Base-by-base conservation (phyloP, 2,797 vertebrate genomes). In the Urophycis tenuis region DNA sequence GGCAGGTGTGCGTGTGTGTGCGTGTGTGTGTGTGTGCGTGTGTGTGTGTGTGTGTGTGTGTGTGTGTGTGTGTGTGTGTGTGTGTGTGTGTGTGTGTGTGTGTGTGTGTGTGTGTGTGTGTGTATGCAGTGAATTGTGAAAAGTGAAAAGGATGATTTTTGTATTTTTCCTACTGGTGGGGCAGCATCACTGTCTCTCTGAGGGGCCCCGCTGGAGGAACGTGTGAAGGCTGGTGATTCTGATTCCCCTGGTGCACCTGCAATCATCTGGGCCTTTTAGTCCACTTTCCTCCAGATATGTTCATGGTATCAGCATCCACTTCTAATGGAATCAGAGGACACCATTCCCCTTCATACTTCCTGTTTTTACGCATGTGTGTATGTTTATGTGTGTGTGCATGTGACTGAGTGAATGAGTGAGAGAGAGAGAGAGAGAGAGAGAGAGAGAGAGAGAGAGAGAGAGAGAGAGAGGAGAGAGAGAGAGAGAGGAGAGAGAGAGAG, bases 351-450 rank as follows among this genome's bases (percentile, higher is more conserved):
- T 32, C 35, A 2, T 34, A 25, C n/a, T 29, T 22, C 22, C 11
- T 72, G 22, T 35, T 19, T 35, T 19, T 60, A 22, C n/a, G 53
- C 22, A 3, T 72, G 22, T 35, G 33, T 35, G 33, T 60, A 22
- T 60, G 53, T 60, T 5, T 67, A 25, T 67, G n/a, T 64, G 53
- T 11, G n/a, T 9, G n/a, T 9, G 53, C 2, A n/a, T 9, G 53
- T 0, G 33, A 36, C 34, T 4, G 71, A 8, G 33, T 3, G 34
- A 19, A 12, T 3, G 29, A 31, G 67, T 29, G 67, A 69, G 67
- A 69, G 67, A 69, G 67, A 70, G 4, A 70, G 67, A 70, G 67
- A 70, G 67, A 70, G 22, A 70, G 67, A 70, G 31, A 71, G 70
- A 71, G 32, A 72, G 32, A 35, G 31, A 71, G 31, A 72, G 70